phyloP scores from a whole-genome alignment of 2,113 vertebrate species.

The Andinoacara biseriatus region DNA sequence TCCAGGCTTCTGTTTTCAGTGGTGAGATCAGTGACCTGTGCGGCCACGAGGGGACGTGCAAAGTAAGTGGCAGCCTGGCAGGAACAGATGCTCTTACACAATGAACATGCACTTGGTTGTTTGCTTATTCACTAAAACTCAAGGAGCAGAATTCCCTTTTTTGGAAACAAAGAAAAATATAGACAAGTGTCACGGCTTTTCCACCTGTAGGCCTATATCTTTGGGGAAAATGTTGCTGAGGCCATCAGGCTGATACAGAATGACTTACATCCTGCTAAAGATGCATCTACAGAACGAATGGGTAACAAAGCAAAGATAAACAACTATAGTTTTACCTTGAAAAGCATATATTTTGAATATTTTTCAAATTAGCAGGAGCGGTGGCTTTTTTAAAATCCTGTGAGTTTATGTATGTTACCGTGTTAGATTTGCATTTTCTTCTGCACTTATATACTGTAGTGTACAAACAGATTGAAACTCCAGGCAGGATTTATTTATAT shows the following conservation, averaged over 20 bases:
- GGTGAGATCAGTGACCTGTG: conserved; percentile 62
- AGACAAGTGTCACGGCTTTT: background rate
- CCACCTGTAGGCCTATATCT: conserved; percentile 26
- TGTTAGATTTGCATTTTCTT: conserved; percentile 1
- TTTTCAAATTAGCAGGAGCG: background rate
- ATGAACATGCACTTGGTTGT: conserved; percentile 57
- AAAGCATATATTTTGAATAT: background rate
- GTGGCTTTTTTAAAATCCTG: background rate
- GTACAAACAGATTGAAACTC: background rate
- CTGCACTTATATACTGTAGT: background rate
- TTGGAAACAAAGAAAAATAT: conserved; percentile 48
- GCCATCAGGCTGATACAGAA: conserved; percentile 10
- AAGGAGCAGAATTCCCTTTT: conserved; percentile 39
- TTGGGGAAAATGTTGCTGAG: conserved; percentile 35
- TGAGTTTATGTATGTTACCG: background rate
- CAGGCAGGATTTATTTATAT: conserved; percentile 5
- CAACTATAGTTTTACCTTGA: background rate
- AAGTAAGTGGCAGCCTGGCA: conserved; percentile 53
- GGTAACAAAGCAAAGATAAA: background rate
- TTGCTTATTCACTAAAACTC: conserved; percentile 46
- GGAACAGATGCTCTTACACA: conserved; percentile 71
- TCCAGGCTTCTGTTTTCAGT: conserved; percentile 73
- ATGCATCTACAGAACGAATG: conserved; percentile 9
- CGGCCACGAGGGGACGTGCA: conserved; percentile 50
- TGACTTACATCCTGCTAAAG: conserved; percentile 37